Base-by-base conservation (phyloP, 2,113 vertebrate species). In the Eleginops maclovinus region DNA sequence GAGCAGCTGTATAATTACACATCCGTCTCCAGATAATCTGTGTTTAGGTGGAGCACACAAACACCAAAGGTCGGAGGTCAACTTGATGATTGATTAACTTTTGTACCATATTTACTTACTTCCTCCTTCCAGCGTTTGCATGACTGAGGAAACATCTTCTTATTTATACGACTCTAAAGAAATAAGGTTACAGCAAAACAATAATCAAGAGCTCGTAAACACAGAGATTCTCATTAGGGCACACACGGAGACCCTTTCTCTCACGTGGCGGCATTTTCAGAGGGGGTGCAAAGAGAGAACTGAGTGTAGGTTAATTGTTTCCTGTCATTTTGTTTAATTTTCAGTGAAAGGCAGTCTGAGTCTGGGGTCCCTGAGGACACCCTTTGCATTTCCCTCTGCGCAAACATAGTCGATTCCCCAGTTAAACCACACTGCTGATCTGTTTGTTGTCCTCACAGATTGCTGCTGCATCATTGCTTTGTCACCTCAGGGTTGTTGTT, bases 271-370 rank as follows among this genome's bases (percentile, higher is more conserved):
- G 89, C 79, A 55, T 85, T 76, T 91, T 81, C 36, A 50, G 3
- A 31, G 63, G 24, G 41, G n/a, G 63, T 40, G 64, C 10, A 72
- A 82, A 56, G 61, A 82, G 64, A 80, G 51, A 83, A 88, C 77
- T 58, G 28, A 73, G 46, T 46, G 28, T 51, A 63, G 62, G 80
- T 83, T 93, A 88, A 90, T 90, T 84, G 81, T 88, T 92, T 92
- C 89, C 88, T 91, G 89, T 88, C 88, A 88, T 92, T 91, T 86
- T 40, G 82, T 79, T 87, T 86, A 66, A 91, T 92, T 90, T 79
- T 66, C 74, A 40, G 53, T 70, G 51, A 90, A 81, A 71, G 60
- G 65, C 4, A 9, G 54, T 60, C 46, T 16, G 53, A 79, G 54
- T 44, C 74, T 8, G 14, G 6, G 49, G 51, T 51, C 77, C 22